Evolutionary conservation across 2,888 invertebrate genomes (phyloP), one percentile per base, ranked within the genome.

Genomic region (Meiosimyza decipiens): DNA sequence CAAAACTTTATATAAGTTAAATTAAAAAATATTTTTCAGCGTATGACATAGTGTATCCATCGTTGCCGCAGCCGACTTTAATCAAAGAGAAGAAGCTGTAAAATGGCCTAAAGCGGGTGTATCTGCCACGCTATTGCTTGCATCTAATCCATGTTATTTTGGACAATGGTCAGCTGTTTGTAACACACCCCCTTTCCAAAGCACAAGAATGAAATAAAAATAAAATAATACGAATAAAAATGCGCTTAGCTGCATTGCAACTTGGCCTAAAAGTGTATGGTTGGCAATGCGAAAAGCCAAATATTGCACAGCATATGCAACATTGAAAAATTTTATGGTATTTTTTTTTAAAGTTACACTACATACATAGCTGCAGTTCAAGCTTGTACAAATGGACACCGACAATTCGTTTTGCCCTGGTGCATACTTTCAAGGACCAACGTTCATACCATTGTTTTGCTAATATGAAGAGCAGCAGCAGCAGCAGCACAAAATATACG

Each of bases 31-130:
- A n/a, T n/a, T n/a, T n/a, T 7, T 9, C 40, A 40, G 40, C 9
- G 40, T 9, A 6, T 9, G 40, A 40, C 55, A 55, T 11, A 55
- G 5, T 28, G 50, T 16, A 59, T 13, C 68, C 47, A 68, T n/a
- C 18, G 65, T 40, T 22, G 52, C 16, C 18, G 49, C 64, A 63
- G 67, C 70, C 72, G 73, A 67, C 75, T 71, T 71, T 76, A 76
- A 76, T 75, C 75, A 75, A 74, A 74, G 75, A 71, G 75, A 73
- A 76, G 73, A 72, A 73, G 74, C 76, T 73, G 72, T 74, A 74
- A 74, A 76, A 74, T 73, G 74, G 74, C 75, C 70, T 51, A 63
- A 63, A 74, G 76, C 76, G 65, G 65, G 55, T 64, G 71, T 66
- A 22, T 18, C 12, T 16, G 22, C 33, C 54, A 16, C 54, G 55